Base-by-base conservation (phyloP, 2,888 invertebrate genomes). In the Lamellibrachia columna region DNA sequence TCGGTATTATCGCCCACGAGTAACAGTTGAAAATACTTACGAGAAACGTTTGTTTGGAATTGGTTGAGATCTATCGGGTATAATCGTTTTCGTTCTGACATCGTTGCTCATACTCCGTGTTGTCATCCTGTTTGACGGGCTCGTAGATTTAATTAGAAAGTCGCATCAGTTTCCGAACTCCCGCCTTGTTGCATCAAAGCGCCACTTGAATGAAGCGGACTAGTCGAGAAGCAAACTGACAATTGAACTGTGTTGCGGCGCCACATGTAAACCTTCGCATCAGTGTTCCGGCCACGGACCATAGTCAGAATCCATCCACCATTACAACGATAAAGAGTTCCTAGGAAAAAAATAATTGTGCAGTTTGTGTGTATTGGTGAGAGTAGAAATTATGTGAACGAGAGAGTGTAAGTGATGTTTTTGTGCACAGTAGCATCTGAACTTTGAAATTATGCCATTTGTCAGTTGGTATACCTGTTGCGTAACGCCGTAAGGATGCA, bases 151-250 rank as follows among this genome's bases (percentile, higher is more conserved):
- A 6, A 75, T 75, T 40, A 75, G n/a, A 75, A 75, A 75, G 75
- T 75, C 22, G n/a, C 75, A 75, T 22, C 6, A 75, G 75, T 75
- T 75, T 75, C n/a, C 22, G 75, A 75, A 75, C 75, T 75, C 75
- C 75, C 75, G 75, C 75, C 15, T 15, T 75, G 22, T 75, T 75
- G 75, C 22, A 22, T 11, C n/a, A 75, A 75, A 75, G 75, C 22
- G 75, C 75, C 75, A 75, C 22, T 75, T n/a, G 75, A 75, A 75
- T 15, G 75, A n/a, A 75, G 75, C 75, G 75, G 75, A 75, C 75
- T 15, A 75, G 40, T 75, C n/a, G 75, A 6, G 75, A 75, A 75
- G 22, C 75, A 75, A 6, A 15, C 22, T 22, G 4, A 6, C 75
- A 75, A 75, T 22, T 6, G 11, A 75, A 22, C 75, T n/a, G 40